These are phyloP conservation scores for Pseudeuparius sepicola DNA, from an alignment of 2,888 invertebrate genomes.

Conservation along the genomic window DNA sequence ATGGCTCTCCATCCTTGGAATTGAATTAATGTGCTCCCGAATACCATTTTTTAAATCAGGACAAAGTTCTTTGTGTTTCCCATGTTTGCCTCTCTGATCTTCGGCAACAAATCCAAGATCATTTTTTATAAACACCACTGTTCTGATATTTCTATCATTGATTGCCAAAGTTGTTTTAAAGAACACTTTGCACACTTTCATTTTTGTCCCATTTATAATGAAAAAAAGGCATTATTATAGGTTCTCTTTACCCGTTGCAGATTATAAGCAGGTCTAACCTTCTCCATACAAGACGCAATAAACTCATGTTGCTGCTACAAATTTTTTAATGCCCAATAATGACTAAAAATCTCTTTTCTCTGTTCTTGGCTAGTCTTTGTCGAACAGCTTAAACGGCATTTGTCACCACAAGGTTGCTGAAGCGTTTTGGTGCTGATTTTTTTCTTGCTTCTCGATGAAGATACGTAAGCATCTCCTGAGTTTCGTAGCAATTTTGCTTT, in stretches of 20 bases:
- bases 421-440: neutral
- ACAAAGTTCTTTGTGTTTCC: too few relatives aligned
- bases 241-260: conserved; percentile 3
- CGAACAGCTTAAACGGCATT: conserved; percentile 2
- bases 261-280: conserved; percentile 3
- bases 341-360: conserved; percentile 1
- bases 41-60: too few relatives aligned
- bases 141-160: too few relatives aligned
- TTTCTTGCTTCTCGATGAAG: conserved; percentile 2
- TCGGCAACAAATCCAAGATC: too few relatives aligned
- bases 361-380: neutral
- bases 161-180: too few relatives aligned
- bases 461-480: conserved; percentile 1
- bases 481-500: conserved; percentile 2
- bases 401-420: conserved; percentile 2
- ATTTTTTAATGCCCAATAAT: conserved; percentile 1
- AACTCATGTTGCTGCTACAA: conserved; percentile 2
- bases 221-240: conserved; percentile 3
- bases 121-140: too few relatives aligned
- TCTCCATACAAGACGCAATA: conserved; percentile 2
- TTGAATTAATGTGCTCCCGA: too few relatives aligned
- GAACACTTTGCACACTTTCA: conserved; percentile 2
- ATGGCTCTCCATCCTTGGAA: too few relatives aligned
- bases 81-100: too few relatives aligned
- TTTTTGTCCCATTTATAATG: neutral